Evolutionary conservation across 2,113 vertebrate species (phyloP), one percentile per base, ranked within the genome.

Genomic region (Python bivittatus): DNA sequence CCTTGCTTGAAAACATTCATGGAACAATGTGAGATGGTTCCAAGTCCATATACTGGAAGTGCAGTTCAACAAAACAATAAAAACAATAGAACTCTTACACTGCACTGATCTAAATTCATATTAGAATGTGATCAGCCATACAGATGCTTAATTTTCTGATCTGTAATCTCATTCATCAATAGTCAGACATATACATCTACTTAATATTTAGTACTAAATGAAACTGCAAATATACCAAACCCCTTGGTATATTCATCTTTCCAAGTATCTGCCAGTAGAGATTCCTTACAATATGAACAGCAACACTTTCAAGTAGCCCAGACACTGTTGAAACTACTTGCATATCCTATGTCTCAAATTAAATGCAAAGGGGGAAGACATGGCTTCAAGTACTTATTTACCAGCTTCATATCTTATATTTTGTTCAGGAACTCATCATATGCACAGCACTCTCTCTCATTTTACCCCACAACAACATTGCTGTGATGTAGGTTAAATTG

Each of bases 161-260:
- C 8, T 48, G 57, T 7, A 44, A 61, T 42, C 84, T 27, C 44
- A 1, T 27, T 58, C 38, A 27, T 1, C 38, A 10, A 53, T 17
- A 38, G 48, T 29, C 6, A 48, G 22, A 27, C 58, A 48, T 44
- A 58, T 10, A 44, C 48, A 93, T 94, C 95, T 94, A 96, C 94
- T 95, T 95, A 93, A 94, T 96, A 60, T 68, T 25, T 89, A 93
- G 92, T 68, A 94, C 92, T 87, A 94, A 90, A 93, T 56, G 90
- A 38, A 10, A 93, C 88, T 94, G 93, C 93, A 88, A 91, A 95
- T 79, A 9, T 0, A 15, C 1, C 87, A 84, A 42, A 3, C 87
- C 8, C 58, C 54, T 54, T 86, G 29, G 2, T 53, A 0, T 90
- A 88, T n/a, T 4, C 0, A 53, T 15, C 68, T 17, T 88, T 13